phyloP scores from a whole-genome alignment of 2,888 invertebrate species.

The Pharmacophagus antenor region DNA sequence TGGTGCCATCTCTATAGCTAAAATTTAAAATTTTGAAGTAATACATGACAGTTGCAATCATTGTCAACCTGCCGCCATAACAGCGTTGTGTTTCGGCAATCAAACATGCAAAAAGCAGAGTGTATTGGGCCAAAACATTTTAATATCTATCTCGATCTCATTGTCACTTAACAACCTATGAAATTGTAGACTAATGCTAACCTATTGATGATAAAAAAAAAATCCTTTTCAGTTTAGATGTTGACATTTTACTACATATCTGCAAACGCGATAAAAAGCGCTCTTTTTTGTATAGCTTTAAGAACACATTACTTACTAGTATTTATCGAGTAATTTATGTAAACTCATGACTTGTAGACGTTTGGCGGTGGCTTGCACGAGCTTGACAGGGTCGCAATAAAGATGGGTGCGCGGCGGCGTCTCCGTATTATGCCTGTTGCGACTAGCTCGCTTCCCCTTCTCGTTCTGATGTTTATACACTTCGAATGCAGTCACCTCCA shows the following conservation, averaged over 20 bases:
- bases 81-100: too few relatives aligned
- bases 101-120: too few relatives aligned
- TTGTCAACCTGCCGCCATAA: too few relatives aligned
- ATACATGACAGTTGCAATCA: background rate
- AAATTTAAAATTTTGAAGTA: background rate
- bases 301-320: constrained; percentile 53
- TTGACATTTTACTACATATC: too few relatives aligned
- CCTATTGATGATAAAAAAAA: too few relatives aligned
- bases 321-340: constrained; percentile 75
- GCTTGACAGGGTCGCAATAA: constrained; percentile 77
- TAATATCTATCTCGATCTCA: too few relatives aligned
- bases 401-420: constrained; percentile 39
- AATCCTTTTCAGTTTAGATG: too few relatives aligned
- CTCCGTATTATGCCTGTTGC: constrained; percentile 43
- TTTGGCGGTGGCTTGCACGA: constrained; percentile 80
- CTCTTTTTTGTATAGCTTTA: background rate
- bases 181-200: too few relatives aligned
- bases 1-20: constrained; percentile 65
- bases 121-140: too few relatives aligned
- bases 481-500: constrained; percentile 76
- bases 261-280: too few relatives aligned
- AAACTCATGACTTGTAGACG: constrained; percentile 74
- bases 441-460: constrained; percentile 39
- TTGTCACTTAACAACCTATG: too few relatives aligned
- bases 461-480: constrained; percentile 61